These are phyloP conservation scores for Rhodinocichla rosea DNA, from an alignment of 2,113 vertebrate genomes.

Conservation along the genomic window DNA sequence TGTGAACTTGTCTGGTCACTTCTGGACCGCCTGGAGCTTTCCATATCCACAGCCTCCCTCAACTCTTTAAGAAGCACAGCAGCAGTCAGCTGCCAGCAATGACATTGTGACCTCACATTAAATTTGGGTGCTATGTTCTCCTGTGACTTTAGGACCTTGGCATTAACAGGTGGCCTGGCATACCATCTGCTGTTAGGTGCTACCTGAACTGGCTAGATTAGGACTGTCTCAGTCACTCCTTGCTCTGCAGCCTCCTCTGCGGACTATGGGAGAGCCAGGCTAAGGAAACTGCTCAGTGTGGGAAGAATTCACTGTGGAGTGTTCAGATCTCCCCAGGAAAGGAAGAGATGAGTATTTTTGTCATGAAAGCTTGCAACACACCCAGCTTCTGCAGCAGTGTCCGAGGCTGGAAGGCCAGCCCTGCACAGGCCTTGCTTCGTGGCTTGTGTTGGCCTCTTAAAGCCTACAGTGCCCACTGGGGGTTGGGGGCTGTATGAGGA, in stretches of 20 bases:
- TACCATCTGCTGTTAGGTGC: rapidly evolving
- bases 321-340: background rate
- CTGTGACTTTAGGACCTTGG: background rate
- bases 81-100: background rate
- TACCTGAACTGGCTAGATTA: background rate
- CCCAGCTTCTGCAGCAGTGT: background rate
- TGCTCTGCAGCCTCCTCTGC: background rate
- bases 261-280: background rate
- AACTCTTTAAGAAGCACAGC: background rate
- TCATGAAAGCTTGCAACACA: background rate
- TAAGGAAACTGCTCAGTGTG: background rate
- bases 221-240: background rate
- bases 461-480: rapidly evolving
- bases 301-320: background rate
- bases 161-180: background rate
- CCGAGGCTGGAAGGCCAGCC: background rate
- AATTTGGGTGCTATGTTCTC: background rate
- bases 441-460: background rate
- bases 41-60: background rate
- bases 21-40: background rate
- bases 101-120: background rate
- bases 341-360: background rate
- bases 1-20: background rate
- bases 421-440: background rate
- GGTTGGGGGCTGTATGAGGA: background rate